Evolutionary conservation across 2,113 vertebrate species (phyloP).

Genomic region (Agelaius phoeniceus): DNA sequence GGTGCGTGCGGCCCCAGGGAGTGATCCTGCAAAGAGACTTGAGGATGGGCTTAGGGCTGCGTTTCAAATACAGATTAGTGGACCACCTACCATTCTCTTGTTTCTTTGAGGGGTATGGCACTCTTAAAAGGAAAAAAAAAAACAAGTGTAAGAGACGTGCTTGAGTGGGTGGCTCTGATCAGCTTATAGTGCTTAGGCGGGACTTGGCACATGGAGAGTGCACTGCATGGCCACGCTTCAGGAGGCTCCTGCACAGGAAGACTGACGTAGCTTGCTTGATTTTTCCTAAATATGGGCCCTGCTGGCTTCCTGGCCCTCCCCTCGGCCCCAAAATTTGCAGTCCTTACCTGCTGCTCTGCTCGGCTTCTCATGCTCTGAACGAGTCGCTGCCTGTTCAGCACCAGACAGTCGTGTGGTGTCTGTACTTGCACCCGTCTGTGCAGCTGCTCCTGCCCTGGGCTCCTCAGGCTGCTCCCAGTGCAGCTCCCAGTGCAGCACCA

Average conservation of each 20-base stretch:
- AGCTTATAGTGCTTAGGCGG: accelerated
- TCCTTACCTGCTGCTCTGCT: not conserved
- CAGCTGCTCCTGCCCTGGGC: not conserved
- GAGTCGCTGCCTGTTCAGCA: not conserved
- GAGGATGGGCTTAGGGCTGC: not conserved
- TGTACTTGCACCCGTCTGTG: not conserved
- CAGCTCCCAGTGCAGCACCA: not conserved
- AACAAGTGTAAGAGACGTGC: too few relatives aligned
- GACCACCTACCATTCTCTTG: not conserved
- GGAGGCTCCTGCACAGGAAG: not conserved
- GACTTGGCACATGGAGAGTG: not conserved
- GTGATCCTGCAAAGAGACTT: not conserved
- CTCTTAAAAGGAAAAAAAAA: not conserved
- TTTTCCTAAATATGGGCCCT: not conserved
- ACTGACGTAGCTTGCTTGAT: not conserved
- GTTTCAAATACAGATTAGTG: not conserved
- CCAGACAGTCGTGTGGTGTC: accelerated
- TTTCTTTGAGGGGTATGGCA: not conserved
- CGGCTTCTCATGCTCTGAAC: not conserved
- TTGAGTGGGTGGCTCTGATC: not conserved
- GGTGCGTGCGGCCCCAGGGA: not conserved
- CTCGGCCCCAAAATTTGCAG: not conserved
- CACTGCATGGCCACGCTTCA: accelerated
- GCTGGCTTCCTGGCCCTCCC: not conserved
- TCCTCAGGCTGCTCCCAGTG: not conserved